Conservation (phyloP, 2,888 invertebrate genomes). For the Oligia strigilis region DNA sequence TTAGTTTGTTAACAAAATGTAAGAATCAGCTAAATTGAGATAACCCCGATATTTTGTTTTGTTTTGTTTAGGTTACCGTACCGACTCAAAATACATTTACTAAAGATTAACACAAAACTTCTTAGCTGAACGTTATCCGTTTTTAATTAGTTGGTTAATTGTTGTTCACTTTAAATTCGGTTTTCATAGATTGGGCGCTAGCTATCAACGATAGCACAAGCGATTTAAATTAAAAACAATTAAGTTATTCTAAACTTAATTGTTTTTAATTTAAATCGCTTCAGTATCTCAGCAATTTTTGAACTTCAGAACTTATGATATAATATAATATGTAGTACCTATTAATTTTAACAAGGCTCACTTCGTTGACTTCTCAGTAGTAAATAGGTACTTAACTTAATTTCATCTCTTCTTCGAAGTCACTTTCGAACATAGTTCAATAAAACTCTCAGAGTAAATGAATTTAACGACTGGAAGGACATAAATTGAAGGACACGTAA, state of each 20-base stretch:
- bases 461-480: slow-evolving; percentile 8
- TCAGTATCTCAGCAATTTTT: too few species aligned
- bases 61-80: too few species aligned
- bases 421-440: slow-evolving; percentile 10
- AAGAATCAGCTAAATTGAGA: background rate
- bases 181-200: too few species aligned
- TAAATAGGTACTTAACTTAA: slow-evolving; percentile 13
- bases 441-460: background rate
- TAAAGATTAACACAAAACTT: slow-evolving; percentile 5
- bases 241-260: too few species aligned
- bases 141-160: slow-evolving; percentile 37
- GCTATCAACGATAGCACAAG: too few species aligned
- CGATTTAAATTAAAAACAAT: too few species aligned
- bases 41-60: background rate
- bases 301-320: too few species aligned
- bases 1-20: too few species aligned
- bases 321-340: too few species aligned
- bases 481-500: slow-evolving; percentile 1
- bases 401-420: background rate
- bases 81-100: background rate
- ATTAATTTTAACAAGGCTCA: slow-evolving; percentile 8
- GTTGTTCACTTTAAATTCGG: slow-evolving; percentile 18
- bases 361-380: slow-evolving; percentile 8
- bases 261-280: too few species aligned
- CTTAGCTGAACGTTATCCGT: background rate